Base-by-base conservation (phyloP, 2,113 vertebrate species). In the Pluvianellus socialis region DNA sequence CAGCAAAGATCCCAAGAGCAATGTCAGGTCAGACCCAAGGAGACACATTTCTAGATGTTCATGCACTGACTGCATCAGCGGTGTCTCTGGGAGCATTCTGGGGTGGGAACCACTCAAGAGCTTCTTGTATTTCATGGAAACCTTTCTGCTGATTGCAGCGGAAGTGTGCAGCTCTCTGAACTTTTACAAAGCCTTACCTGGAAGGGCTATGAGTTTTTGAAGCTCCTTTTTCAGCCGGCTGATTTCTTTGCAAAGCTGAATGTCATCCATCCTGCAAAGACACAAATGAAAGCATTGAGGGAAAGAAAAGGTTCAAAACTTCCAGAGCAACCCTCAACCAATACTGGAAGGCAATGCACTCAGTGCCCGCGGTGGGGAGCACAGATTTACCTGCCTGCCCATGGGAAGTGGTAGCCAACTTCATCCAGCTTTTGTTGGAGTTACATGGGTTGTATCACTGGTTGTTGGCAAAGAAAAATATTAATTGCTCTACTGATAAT, bases 191-290 rank as follows among this genome's bases (percentile, higher is more conserved):
- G 47, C 59, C 93, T 94, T 75, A 99, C 99, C 99, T 96, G 99
- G 98, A 85, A 98, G 79, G 9, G 97, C 97, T 9, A 99, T 97
- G 32, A 99, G 96, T 44, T 97, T 98, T 81, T 99, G 99, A 70
- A 99, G 98, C 87, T 99, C 98, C n/a, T 98, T 98, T 95, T 99
- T 99, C 94, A 99, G 98, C n/a, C 97, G 84, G 20, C 98, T 99
- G 93, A 99, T 99, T 90, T 99, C 99, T 91, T 98, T 98, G 74
- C 99, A 99, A 17, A 99, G 98, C 96, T 99, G 99, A 87, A 99
- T 99, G 96, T 99, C 99, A 26, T 99, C 99, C 98, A 99, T 99
- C 99, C 99, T 99, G 95, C 62, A 40, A 66, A 55, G 61, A 86
- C 59, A 95, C 32, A 72, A 42, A 62, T 1, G 3, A 45, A 40